Conservation (phyloP, 2,888 invertebrate genomes). For the Pocota personata region DNA sequence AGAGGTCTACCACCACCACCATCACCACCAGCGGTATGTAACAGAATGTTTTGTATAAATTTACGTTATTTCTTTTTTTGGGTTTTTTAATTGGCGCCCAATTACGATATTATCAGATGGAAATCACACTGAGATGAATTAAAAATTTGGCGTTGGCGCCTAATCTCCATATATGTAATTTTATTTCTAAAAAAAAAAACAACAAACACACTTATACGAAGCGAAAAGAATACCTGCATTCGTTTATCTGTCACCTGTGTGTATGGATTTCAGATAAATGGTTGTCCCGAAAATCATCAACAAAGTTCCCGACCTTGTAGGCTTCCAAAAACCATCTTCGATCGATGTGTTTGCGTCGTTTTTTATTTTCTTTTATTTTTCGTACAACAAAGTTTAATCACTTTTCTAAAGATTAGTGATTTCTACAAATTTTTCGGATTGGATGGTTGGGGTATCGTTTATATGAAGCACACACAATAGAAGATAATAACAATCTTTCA, state of each 20-base stretch:
- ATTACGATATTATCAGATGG: conserved; percentile 43
- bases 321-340: conserved; percentile 16
- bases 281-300: conserved; percentile 11
- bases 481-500: conserved; percentile 12
- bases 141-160: conserved; percentile 43
- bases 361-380: not conserved
- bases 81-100: conserved; percentile 53
- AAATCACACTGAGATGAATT: conserved; percentile 28
- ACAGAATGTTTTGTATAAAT: conserved; percentile 12
- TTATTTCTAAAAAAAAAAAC: not conserved
- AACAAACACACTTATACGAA: not conserved
- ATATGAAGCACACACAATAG: not conserved
- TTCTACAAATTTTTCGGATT: conserved; percentile 6
- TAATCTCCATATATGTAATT: conserved; percentile 22
- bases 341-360: not conserved
- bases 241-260: conserved; percentile 19
- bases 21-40: not conserved
- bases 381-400: conserved; percentile 36
- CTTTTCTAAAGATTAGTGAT: conserved; percentile 32
- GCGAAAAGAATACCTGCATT: conserved; percentile 7
- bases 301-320: conserved; percentile 32
- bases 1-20: not conserved
- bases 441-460: conserved; percentile 10
- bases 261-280: not conserved
- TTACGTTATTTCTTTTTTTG: conserved; percentile 20